phyloP scores from a whole-genome alignment of 2,113 vertebrate genomes.

The Hippocampus mohnikei region DNA sequence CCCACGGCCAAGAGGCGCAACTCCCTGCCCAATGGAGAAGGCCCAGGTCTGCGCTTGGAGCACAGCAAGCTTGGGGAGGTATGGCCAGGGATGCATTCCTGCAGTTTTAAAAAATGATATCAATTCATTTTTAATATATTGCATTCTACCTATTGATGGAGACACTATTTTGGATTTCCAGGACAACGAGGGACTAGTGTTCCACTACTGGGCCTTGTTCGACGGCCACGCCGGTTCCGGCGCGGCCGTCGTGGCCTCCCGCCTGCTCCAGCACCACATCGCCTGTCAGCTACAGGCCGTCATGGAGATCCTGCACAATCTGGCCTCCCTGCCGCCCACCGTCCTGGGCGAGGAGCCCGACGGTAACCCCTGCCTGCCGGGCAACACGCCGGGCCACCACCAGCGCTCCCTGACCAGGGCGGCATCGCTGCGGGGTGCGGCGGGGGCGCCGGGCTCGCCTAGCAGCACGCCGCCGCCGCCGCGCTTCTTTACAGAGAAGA shows the following conservation, averaged over 20 bases:
- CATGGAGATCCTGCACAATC: slow-evolving; percentile 84
- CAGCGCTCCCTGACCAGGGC: slow-evolving; percentile 84
- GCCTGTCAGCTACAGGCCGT: slow-evolving; percentile 88
- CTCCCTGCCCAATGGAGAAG: slow-evolving; percentile 66
- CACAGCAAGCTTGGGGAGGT: slow-evolving; percentile 50
- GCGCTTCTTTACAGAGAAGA: slow-evolving; percentile 92
- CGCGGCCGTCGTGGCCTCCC: slow-evolving; percentile 87
- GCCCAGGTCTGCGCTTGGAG: slow-evolving; percentile 48
- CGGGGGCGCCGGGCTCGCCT: slow-evolving; percentile 82
- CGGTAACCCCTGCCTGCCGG: slow-evolving; percentile 60
- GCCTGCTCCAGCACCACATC: slow-evolving; percentile 88
- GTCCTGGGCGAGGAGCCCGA: slow-evolving; percentile 88
- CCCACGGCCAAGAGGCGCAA: slow-evolving; percentile 60
- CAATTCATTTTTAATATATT: too few species aligned
- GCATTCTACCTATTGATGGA: background rate
- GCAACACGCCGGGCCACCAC: slow-evolving; percentile 61
- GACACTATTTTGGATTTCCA: slow-evolving; percentile 13
- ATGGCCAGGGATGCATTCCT: background rate
- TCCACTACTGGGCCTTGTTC: slow-evolving; percentile 96
- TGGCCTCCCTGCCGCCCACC: slow-evolving; percentile 76
- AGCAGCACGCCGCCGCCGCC: slow-evolving; percentile 80
- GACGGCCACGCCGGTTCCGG: slow-evolving; percentile 94
- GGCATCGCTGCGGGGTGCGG: slow-evolving; percentile 83
- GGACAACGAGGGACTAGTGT: slow-evolving; percentile 78
- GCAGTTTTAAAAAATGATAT: too few species aligned